Evolutionary conservation across 2,888 invertebrate genomes (phyloP), one percentile per base, ranked within the genome.

Genomic region (Ametastegia equiseti): DNA sequence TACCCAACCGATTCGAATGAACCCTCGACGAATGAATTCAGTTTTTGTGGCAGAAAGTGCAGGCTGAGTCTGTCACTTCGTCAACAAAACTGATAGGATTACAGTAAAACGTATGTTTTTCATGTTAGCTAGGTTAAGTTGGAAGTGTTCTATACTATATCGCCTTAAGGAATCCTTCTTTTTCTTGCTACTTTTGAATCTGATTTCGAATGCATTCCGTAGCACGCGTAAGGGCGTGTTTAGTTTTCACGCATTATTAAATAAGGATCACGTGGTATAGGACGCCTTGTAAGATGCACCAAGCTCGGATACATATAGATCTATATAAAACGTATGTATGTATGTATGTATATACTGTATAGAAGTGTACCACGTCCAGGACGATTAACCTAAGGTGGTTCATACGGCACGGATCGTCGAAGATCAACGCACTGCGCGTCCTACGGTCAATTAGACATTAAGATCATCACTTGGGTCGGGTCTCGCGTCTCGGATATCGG

Each of bases 371-470:
- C 83, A 86, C 86, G 89, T 91, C 88, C 83, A 84, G 84, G 86
- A 84, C 86, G 89, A 89, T 91, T 89, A 90, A 86, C 87, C 87
- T 85, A 82, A 83, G 84, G 87, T 85, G 87, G 87, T 89, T 88
- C 88, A 45, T 57, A 57, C 33, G 60, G 57, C 78, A 78, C 78
- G 60, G 78, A 78, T 78, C 60, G 30, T n/a, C 60, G 42, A 87
- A 90, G 89, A 90, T 90, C 89, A 89, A 89, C 88, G 86, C 85
- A 82, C 82, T 50, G 69, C 83, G 82, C 82, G 78, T 78, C 78
- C 83, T 83, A 90, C 89, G 90, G 90, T 91, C 91, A 91, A 91
- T 91, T 91, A 91, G 87, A 86, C 88, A 90, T 90, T 88, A 88
- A 88, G 90, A 90, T 90, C 89, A 89, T 90, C 90, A 89, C 88